Conservation (phyloP, 2,888 invertebrate species). For the Creontiades dilutus region DNA sequence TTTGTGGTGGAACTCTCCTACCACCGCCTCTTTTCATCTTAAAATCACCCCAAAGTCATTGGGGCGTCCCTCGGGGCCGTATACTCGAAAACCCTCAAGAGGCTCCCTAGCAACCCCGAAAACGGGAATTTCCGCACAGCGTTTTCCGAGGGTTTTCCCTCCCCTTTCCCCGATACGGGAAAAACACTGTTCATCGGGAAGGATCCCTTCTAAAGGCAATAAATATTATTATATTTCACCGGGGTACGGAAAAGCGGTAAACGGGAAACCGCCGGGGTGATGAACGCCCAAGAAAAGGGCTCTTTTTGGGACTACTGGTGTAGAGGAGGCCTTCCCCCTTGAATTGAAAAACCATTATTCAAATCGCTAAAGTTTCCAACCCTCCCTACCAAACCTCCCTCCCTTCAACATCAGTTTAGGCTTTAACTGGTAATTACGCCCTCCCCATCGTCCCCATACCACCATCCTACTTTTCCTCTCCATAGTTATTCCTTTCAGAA, state of each 20-base stretch:
- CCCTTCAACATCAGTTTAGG: slow-evolving; percentile 37
- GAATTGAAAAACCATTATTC: slow-evolving; percentile 67
- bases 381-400: not conserved
- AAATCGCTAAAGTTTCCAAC: slow-evolving; percentile 48
- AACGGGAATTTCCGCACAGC: too few relatives aligned
- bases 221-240: slow-evolving; percentile 56
- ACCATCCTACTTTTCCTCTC: not conserved
- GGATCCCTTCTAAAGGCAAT: slow-evolving; percentile 27
- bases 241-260: not conserved
- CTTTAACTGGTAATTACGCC: slow-evolving; percentile 26
- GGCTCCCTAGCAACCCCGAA: not conserved
- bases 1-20: not conserved
- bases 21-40: not conserved
- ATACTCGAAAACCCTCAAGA: not conserved
- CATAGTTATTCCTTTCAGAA: slow-evolving; percentile 29
- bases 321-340: not conserved
- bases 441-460: not conserved
- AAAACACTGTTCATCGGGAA: not conserved
- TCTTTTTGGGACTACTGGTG: not conserved
- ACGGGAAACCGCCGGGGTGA: not conserved
- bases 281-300: slow-evolving; percentile 18
- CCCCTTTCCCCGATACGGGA: too few relatives aligned
- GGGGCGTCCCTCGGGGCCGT: not conserved
- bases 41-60: not conserved
- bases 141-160: too few relatives aligned